Evolutionary conservation across 1,140 invertebrate genomes (phyloP).

Genomic region (Ylistrum balloti): DNA sequence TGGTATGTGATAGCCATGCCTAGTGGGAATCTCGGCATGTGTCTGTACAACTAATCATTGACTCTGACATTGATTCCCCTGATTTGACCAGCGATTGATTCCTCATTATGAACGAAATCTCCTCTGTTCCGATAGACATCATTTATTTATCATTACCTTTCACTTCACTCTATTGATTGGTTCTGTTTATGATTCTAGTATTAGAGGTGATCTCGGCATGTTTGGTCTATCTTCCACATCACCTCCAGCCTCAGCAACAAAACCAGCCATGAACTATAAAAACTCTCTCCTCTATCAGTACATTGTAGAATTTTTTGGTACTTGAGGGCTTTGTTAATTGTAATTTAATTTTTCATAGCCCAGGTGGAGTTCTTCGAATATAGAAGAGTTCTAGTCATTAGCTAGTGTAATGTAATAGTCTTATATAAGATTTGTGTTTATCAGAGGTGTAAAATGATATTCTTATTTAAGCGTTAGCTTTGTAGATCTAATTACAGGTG

Average conservation of each 20-base stretch:
- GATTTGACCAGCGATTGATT: neutral
- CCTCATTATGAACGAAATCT: neutral
- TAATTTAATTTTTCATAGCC: neutral
- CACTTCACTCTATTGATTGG: neutral
- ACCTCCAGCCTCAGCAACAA: neutral
- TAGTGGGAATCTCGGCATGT: neutral
- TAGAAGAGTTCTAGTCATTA: no score
- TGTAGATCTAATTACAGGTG: no score
- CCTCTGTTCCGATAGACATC: neutral
- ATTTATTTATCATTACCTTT: constrained; percentile 23
- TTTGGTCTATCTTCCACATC: neutral
- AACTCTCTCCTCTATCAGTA: no score
- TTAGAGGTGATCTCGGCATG: neutral
- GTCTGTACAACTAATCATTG: neutral
- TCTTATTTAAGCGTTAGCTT: no score
- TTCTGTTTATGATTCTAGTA: neutral
- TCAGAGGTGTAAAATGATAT: no score
- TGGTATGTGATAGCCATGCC: neutral
- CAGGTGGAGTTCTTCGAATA: neutral
- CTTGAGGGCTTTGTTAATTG: neutral
- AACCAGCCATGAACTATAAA: no score
- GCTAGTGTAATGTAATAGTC: no score
- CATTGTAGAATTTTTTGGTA: neutral
- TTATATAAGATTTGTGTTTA: no score
- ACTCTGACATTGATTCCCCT: neutral